These are phyloP conservation scores for Sphenodon punctatus DNA, from an alignment of 2,797 vertebrate species.

Conservation along the genomic window DNA sequence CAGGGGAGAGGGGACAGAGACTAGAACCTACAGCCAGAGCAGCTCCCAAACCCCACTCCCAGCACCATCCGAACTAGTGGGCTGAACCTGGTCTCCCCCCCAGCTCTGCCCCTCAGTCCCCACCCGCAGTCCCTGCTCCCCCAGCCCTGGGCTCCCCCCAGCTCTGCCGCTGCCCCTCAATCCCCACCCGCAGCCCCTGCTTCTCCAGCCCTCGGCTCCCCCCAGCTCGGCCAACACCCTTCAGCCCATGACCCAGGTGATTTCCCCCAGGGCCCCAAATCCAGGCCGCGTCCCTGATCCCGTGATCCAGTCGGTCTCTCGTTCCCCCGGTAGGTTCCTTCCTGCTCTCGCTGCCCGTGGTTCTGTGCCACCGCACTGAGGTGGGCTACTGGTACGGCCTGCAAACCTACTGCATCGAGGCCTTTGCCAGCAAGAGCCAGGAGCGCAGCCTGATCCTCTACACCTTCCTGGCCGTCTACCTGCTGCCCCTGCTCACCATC, in stretches of 20 bases:
- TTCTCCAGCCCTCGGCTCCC: too few relatives aligned
- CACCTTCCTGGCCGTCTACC: conserved; percentile 57
- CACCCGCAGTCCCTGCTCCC: too few relatives aligned
- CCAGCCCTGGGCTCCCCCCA: too few relatives aligned
- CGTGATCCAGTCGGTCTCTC: too few relatives aligned
- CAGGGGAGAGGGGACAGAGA: not conserved
- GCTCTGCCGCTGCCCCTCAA: too few relatives aligned
- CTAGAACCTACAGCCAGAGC: not conserved
- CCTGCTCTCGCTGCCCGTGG: conserved; percentile 53
- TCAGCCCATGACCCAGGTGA: too few relatives aligned
- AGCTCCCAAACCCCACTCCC: not conserved
- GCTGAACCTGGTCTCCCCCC: not conserved
- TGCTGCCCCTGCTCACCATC: conserved; percentile 58
- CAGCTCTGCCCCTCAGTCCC: too few relatives aligned
- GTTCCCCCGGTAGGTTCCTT: conserved; percentile 48
- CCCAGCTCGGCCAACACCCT: too few relatives aligned
- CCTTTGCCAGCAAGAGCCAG: conserved; percentile 42
- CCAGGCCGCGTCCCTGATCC: not conserved
- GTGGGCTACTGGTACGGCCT: conserved; percentile 61
- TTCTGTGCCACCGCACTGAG: conserved; percentile 51
- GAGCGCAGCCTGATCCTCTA: conserved; percentile 54
- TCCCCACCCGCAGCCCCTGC: too few relatives aligned
- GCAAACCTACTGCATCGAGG: conserved; percentile 60
- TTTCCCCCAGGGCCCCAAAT: not conserved
- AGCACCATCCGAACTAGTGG: not conserved